A percentile compares a stretch with the other conserved stretches of the same genome.
Conservation (phyloP, 2,113 vertebrate species). For the Hippocampus comes region DNA sequence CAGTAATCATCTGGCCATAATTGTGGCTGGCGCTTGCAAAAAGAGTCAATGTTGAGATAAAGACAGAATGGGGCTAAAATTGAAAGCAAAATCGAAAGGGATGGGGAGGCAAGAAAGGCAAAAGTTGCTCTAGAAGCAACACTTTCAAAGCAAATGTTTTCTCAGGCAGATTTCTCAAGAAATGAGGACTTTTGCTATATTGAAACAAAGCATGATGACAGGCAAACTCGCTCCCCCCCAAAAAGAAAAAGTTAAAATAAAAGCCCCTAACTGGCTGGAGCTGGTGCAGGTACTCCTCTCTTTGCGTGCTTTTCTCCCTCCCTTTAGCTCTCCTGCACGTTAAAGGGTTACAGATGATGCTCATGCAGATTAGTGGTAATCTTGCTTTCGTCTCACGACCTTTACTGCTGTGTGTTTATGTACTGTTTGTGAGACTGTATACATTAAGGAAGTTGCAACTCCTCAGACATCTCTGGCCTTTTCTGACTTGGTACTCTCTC, state of each 20-base stretch:
- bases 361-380: slow-evolving; percentile 25
- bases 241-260: slow-evolving; percentile 20
- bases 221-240: slow-evolving; percentile 18
- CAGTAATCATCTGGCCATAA: slow-evolving; percentile 28
- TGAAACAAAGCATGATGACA: slow-evolving; percentile 11
- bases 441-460: slow-evolving; percentile 10
- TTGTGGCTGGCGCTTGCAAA: slow-evolving; percentile 40
- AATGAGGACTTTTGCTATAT: background rate
- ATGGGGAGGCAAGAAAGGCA: slow-evolving; percentile 11
- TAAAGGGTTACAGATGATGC: slow-evolving; percentile 17
- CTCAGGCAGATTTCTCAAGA: slow-evolving; percentile 11
- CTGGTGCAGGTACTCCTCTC: background rate
- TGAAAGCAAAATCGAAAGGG: slow-evolving; percentile 29
- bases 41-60: slow-evolving; percentile 11
- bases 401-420: background rate
- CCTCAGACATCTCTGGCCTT: background rate
- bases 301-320: background rate
- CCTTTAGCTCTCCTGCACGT: slow-evolving; percentile 1
- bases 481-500: slow-evolving; percentile 10
- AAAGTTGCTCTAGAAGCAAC: slow-evolving; percentile 16
- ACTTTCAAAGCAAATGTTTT: slow-evolving; percentile 23
- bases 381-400: slow-evolving; percentile 5
- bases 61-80: slow-evolving; percentile 53
- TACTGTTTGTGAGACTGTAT: slow-evolving; percentile 19
- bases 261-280: slow-evolving; percentile 51